Base-by-base conservation (phyloP, 2,797 vertebrate genomes). In the Bryconaethiops microstoma region DNA sequence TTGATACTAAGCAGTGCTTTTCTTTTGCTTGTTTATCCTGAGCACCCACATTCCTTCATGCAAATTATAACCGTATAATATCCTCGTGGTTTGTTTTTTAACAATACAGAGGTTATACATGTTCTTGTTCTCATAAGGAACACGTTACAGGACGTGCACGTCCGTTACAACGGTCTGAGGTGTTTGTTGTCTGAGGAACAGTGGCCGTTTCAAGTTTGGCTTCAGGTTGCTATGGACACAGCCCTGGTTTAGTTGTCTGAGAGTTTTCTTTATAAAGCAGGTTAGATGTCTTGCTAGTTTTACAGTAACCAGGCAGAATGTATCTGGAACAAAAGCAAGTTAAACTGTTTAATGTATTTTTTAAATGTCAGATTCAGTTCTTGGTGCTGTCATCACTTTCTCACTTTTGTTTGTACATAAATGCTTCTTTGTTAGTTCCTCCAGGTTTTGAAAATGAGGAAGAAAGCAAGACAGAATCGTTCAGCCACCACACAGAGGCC, bases 381-480 rank as follows among this genome's bases (percentile, higher is more conserved):
- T 29, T 67, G 12, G 13, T 42, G 21, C 21, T 35, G 14, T 55
- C n/a, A 63, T 45, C 1, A 35, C 62, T 23, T 16, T 29, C 25
- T 54, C 65, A 19, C 29, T 17, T 16, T 74, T 77, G 39, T 19
- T 67, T 68, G 23, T 59, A 25, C 60, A 74, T 19, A 17, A 60
- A 12, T 54, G 48, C 81, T 17, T 82, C n/a, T 65, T 45, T 42
- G 19, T 62, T 25, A 79, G 79, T 86, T 87, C 76, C 77, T 85
- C 70, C 67, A 92, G 92, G 45, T 78, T 45, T 79, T 89, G 88
- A 94, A 88, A 90, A 99, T 99, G 98, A 99, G 96, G 95, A 98
- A 96, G 89, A 99, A 98, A 94, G 91, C 92, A 88, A 94, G 96
- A 89, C 95, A 94, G 70, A 95, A 96, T 86, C 96, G 97, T 84